Conservation (phyloP, 64 coral and sea anemone species). For the Orbicella faveolata region DNA sequence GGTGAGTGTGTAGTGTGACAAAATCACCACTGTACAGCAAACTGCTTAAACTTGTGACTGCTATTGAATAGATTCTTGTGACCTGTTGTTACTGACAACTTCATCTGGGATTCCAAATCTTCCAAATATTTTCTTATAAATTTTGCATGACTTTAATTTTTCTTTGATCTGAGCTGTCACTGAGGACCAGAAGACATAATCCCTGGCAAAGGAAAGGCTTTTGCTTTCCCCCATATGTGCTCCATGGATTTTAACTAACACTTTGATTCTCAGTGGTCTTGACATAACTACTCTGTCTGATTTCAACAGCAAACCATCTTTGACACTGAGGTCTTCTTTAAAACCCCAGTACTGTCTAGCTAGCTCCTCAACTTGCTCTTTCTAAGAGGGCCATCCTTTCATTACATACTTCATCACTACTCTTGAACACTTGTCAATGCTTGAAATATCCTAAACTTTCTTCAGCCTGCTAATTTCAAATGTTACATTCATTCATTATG, state of each 20-base stretch:
- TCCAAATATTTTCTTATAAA: neutral
- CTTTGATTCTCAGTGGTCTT: too few species aligned
- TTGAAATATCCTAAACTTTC: neutral
- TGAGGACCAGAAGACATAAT: constrained; percentile 60
- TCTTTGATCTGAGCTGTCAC: constrained; percentile 60
- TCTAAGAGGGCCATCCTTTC: constrained; percentile 34
- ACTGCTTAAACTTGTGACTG: too few species aligned
- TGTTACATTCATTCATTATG: too few species aligned
- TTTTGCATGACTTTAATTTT: constrained; percentile 28
- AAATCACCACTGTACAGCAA: too few species aligned
- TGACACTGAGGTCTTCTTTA: constrained; percentile 56
- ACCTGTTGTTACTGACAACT: too few species aligned
- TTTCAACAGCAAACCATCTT: constrained; percentile 44
- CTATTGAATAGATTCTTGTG: too few species aligned
- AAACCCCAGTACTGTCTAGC: constrained; percentile 61
- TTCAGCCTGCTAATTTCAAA: too few species aligned
- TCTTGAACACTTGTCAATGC: constrained; percentile 1
- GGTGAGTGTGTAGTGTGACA: too few species aligned
- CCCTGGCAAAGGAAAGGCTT: constrained; percentile 42
- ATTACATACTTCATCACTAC: constrained; percentile 61
- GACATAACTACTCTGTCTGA: too few species aligned
- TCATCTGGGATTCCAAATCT: too few species aligned
- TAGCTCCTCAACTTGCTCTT: constrained; percentile 60
- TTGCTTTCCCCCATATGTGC: constrained; percentile 62
- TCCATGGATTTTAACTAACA: constrained; percentile 55